A percentile compares a stretch with the other conserved stretches of the same genome.
Conservation (phyloP, 2,113 vertebrate genomes). For the Phalacrocorax aristotelis region DNA sequence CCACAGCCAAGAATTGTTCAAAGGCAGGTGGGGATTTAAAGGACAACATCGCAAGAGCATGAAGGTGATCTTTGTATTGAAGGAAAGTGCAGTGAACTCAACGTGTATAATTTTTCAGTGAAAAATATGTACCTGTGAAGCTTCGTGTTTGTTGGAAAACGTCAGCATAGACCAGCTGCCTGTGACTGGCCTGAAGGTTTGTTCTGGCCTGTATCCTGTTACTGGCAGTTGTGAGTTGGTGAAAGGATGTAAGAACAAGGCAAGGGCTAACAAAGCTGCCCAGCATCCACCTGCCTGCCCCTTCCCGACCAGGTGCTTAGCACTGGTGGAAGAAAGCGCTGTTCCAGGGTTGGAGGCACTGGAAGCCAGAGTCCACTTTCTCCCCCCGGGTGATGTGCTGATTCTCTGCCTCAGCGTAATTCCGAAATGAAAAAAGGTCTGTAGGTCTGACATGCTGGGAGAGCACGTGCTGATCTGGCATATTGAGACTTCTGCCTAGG, state of each 20-base stretch:
- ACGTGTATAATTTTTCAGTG: neutral
- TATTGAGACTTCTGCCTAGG: no score
- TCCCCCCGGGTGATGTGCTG: accelerated
- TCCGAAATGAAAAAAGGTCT: neutral
- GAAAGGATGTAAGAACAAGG: neutral
- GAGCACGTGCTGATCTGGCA: accelerated
- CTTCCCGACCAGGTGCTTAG: neutral
- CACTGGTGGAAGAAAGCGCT: neutral
- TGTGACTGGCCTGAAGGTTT: neutral
- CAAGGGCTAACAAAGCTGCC: neutral
- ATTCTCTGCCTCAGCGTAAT: neutral
- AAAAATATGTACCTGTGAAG: accelerated
- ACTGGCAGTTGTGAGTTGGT: accelerated
- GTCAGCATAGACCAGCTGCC: neutral
- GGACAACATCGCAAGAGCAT: neutral
- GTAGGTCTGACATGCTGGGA: neutral
- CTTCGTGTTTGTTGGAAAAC: neutral
- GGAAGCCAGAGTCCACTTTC: neutral
- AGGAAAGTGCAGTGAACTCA: neutral
- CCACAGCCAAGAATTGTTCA: neutral
- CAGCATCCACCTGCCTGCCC: accelerated
- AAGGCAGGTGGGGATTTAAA: neutral
- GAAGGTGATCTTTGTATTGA: neutral
- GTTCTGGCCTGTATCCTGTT: neutral
- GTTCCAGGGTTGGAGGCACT: neutral